Conservation (phyloP, 2,797 vertebrate species). For the Helostoma temminkii region DNA sequence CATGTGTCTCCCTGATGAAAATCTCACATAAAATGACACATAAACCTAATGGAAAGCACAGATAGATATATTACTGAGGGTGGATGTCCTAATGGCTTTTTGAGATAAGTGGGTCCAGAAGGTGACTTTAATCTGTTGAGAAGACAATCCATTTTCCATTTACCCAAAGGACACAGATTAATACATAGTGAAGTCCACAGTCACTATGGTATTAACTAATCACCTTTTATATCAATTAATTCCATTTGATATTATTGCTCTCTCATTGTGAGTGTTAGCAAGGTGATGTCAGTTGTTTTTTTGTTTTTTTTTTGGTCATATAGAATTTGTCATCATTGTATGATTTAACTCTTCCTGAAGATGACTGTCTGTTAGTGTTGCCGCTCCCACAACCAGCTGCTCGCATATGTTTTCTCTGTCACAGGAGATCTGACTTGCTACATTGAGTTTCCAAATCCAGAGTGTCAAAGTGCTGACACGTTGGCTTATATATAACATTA, state of each 20-base stretch:
- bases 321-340: background rate
- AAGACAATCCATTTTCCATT: conserved; percentile 57
- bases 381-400: too few species aligned
- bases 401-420: background rate
- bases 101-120: conserved; percentile 65
- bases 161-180: conserved; percentile 54
- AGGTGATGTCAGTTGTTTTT: background rate
- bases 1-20: conserved; percentile 50
- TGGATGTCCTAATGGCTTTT: conserved; percentile 66
- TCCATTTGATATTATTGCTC: conserved; percentile 8
- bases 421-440: too few species aligned
- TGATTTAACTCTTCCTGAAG: background rate
- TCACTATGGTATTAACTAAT: conserved; percentile 32
- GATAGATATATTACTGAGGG: conserved; percentile 39
- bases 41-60: conserved; percentile 59
- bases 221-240: conserved; percentile 21
- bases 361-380: background rate
- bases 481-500: background rate
- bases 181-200: conserved; percentile 29
- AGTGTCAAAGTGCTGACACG: conserved; percentile 3
- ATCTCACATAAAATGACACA: conserved; percentile 48
- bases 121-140: conserved; percentile 65
- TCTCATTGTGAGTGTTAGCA: background rate
- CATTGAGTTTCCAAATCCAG: background rate
- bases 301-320: background rate